phyloP scores from a whole-genome alignment of 2,113 vertebrate species.

The Hydrochoerus hydrochaeris region DNA sequence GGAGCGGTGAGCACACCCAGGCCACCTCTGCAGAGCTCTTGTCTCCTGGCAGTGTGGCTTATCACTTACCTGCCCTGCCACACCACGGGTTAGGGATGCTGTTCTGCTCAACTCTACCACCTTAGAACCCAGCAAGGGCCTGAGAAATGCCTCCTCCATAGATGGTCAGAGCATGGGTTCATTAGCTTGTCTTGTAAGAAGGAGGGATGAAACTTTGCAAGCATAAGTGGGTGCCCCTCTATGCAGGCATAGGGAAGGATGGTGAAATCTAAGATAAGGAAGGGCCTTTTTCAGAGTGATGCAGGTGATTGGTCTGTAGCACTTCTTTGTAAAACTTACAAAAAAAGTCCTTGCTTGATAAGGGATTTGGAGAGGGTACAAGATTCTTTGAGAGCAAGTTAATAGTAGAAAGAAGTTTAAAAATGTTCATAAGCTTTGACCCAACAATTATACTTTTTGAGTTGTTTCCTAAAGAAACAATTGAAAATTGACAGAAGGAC shows the following conservation, averaged over 20 bases:
- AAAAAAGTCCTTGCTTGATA: neutral
- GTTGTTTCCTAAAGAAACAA: slow-evolving; percentile 64
- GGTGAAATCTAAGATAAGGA: neutral
- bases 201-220: neutral
- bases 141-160: neutral
- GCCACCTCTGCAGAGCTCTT: neutral
- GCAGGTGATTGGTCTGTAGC: neutral
- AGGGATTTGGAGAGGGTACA: neutral
- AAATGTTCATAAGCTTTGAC: neutral
- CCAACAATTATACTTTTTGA: slow-evolving; percentile 23
- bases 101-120: neutral
- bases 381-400: slow-evolving; percentile 7
- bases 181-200: neutral
- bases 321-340: neutral
- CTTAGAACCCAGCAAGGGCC: neutral
- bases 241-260: neutral
- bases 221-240: neutral
- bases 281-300: neutral
- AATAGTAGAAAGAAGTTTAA: slow-evolving; percentile 44
- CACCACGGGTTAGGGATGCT: neutral
- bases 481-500: slow-evolving; percentile 26
- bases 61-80: neutral
- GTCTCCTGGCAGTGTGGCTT: neutral
- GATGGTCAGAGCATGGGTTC: neutral
- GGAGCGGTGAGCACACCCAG: neutral